Conservation (phyloP, 1,140 invertebrate genomes). For the Neodiprion virginianus region DNA sequence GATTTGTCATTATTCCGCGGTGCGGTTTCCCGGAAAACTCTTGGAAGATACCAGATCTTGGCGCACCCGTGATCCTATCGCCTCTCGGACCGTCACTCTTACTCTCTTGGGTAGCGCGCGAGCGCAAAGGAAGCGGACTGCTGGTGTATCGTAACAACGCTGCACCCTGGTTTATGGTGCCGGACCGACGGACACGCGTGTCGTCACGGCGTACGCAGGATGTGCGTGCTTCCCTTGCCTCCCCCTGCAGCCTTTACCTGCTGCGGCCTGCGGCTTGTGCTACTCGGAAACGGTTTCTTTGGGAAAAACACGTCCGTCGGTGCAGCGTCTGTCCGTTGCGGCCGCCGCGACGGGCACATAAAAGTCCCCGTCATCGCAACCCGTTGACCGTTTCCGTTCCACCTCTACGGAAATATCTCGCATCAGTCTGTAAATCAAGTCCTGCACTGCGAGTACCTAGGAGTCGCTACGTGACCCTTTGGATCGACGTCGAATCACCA, state of each 20-base stretch:
- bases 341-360: neutral
- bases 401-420: neutral
- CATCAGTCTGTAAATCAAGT: slow-evolving; percentile 1
- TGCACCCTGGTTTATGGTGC: slow-evolving; percentile 29
- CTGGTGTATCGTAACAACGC: slow-evolving; percentile 16
- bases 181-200: slow-evolving; percentile 41
- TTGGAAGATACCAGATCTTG: neutral
- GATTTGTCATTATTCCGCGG: too few species aligned
- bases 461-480: neutral
- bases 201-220: slow-evolving; percentile 57
- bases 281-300: slow-evolving; percentile 4
- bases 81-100: too few species aligned
- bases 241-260: slow-evolving; percentile 13
- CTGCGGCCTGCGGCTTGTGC: neutral
- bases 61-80: neutral
- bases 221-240: slow-evolving; percentile 55
- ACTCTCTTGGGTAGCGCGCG: neutral
- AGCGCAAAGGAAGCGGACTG: slow-evolving; percentile 2
- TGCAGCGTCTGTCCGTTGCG: neutral
- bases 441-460: neutral
- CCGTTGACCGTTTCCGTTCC: neutral
- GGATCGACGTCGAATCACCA: neutral
- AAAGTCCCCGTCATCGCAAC: neutral
- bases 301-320: slow-evolving; percentile 9
- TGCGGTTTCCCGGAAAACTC: neutral